A percentile compares a stretch with the other conserved stretches of the same genome.
Conservation (phyloP, 2,797 vertebrate species). For the Phyllotis vaccarum region DNA sequence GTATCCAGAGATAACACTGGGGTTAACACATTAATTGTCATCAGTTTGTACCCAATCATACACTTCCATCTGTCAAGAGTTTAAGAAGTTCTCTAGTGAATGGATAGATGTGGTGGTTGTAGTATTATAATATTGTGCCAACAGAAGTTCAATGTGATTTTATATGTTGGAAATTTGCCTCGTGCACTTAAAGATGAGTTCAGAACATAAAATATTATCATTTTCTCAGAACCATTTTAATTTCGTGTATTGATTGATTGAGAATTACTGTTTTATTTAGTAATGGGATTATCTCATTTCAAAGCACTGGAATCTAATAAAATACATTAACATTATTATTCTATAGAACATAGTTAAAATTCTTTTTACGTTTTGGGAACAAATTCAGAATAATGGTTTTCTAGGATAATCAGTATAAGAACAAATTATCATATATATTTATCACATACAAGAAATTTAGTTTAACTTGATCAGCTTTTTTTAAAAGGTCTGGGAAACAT, state of each 20-base stretch:
- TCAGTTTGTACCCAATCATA: neutral
- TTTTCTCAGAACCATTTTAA: conserved; percentile 28
- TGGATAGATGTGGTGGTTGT: neutral
- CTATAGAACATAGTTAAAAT: conserved; percentile 35
- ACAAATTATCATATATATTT: conserved; percentile 27
- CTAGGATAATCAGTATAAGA: neutral
- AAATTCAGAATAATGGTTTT: neutral
- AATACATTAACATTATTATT: neutral
- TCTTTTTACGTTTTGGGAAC: conserved; percentile 27
- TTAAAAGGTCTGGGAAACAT: neutral
- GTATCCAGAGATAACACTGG: neutral
- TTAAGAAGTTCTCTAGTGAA: conserved; percentile 35
- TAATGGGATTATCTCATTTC: neutral
- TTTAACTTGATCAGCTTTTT: neutral
- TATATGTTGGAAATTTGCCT: neutral
- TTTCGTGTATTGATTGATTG: conserved; percentile 43
- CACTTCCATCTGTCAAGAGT: neutral
- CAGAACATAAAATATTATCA: neutral
- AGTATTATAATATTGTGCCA: neutral
- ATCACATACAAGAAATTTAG: neutral
- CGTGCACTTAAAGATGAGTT: conserved; percentile 27
- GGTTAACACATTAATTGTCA: neutral
- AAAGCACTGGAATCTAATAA: conserved; percentile 36
- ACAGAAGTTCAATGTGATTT: conserved; percentile 12
- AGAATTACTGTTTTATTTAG: conserved; percentile 41